Percentiles rank a stretch among this genome's conserved stretches.
These are phyloP conservation scores for Pangasius mekongensis DNA, from an alignment of 2,797 vertebrate genomes.

Conservation along the genomic window DNA sequence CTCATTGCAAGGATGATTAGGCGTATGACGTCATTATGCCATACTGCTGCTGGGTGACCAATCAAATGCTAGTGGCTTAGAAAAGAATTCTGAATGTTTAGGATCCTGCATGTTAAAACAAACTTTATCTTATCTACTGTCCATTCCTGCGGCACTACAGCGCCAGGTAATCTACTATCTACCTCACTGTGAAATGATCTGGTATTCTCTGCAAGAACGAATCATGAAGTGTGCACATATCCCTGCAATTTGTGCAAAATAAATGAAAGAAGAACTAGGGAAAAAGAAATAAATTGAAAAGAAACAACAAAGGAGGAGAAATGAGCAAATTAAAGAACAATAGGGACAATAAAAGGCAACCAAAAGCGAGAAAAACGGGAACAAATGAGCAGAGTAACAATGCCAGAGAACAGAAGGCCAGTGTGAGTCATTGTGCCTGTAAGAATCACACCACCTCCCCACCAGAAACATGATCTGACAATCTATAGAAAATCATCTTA, in stretches of 20 bases:
- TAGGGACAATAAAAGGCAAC: slow-evolving; percentile 41
- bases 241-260: not conserved
- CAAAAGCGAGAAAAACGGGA: slow-evolving; percentile 23
- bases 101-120: not conserved
- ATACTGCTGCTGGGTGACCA: slow-evolving; percentile 22
- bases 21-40: slow-evolving; percentile 26
- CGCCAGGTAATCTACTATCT: not conserved
- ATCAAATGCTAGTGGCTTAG: not conserved
- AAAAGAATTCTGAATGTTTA: slow-evolving; percentile 21
- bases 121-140: not conserved
- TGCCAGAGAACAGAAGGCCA: slow-evolving; percentile 50
- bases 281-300: slow-evolving; percentile 14
- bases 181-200: slow-evolving; percentile 4
- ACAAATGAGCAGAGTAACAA: slow-evolving; percentile 41
- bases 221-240: not conserved
- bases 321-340: slow-evolving; percentile 32
- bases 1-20: slow-evolving; percentile 23
- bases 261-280: not conserved
- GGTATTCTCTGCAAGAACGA: slow-evolving; percentile 5
- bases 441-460: slow-evolving; percentile 48
- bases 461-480: slow-evolving; percentile 46
- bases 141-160: slow-evolving; percentile 3
- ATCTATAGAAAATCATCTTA: slow-evolving; percentile 48
- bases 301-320: slow-evolving; percentile 24
- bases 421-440: slow-evolving; percentile 44